Evolutionary conservation across 1,140 invertebrate species (phyloP), one percentile per base, ranked within the genome.

Genomic region (Globodera rostochiensis): DNA sequence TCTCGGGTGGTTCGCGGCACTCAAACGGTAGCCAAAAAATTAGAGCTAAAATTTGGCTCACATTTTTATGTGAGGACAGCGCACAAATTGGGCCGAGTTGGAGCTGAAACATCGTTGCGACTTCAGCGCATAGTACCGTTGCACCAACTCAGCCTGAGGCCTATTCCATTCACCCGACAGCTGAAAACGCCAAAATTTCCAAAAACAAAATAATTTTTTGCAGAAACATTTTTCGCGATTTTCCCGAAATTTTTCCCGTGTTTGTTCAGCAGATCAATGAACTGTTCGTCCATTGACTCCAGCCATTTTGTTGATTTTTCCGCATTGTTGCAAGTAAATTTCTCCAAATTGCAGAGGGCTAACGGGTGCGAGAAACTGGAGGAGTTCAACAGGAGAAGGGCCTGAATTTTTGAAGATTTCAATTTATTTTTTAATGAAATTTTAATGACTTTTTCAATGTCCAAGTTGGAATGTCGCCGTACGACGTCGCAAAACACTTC

Each of bases 101-200:
- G 69, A 36, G 25, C n/a, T 71, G 25, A 71, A n/a, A 71, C 69
- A 71, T 1, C 69, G 69, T 21, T 71, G 11, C 69, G 36, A 36
- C n/a, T 71, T 71, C 69, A 71, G 25, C 69, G 25, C 36, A 36
- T 71, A 71, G n/a, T 71, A 71, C 9, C 46, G 69, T 36, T 71
- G 7, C n/a, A 71, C 69, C 69, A 71, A 19, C 19, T 36, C 36
- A 36, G 36, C 36, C 36, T 71, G 69, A 19, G 69, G 6, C 0
- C 25, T 7, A 15, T 6, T 71, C 69, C 11, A 36, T 13, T 6
- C 69, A 47, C 7, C 3, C 9, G 69, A 19, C 11, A 71, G 25
- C 69, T 71, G 11, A 71, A 45, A 47, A 45, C 11, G 25, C 69
- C 25, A 36, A 45, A 47, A 71, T 36, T 47, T 45, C 69, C 1